A percentile compares a stretch with the other conserved stretches of the same genome.
Evolutionary conservation across 2,797 vertebrate species (phyloP).

Genomic region (Anisognathus igniventris): DNA sequence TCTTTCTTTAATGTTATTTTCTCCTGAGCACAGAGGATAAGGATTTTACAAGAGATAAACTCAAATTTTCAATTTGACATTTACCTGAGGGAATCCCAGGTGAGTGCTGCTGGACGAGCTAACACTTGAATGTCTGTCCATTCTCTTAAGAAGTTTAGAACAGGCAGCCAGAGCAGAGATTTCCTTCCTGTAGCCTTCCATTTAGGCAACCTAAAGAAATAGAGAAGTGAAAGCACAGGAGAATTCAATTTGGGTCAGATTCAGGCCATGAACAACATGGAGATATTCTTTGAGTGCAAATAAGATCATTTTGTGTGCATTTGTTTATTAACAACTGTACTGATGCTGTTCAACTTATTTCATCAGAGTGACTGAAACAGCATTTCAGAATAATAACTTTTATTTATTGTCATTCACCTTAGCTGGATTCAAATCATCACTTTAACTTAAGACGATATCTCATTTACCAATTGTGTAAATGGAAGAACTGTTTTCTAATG

Average conservation of each 20-base stretch:
- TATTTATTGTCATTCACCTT: background rate
- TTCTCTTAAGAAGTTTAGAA: background rate
- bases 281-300: background rate
- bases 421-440: background rate
- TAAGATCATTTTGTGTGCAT: background rate
- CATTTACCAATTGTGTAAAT: background rate
- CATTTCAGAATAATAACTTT: background rate
- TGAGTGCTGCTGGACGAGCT: background rate
- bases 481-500: slow-evolving; percentile 49
- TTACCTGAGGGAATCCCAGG: background rate
- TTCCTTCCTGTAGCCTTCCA: background rate
- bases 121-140: background rate
- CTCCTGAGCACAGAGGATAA: background rate
- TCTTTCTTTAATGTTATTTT: background rate
- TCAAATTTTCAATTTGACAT: background rate
- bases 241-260: background rate
- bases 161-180: background rate
- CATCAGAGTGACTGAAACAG: background rate
- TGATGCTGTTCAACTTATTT: background rate
- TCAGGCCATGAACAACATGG: background rate
- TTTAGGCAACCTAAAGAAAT: background rate
- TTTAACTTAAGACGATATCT: background rate
- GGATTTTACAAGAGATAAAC: background rate
- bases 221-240: background rate
- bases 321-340: background rate